A percentile compares a stretch with the other conserved stretches of the same genome.
Conservation (phyloP, 2,113 vertebrate genomes). For the Halichoeres trimaculatus region DNA sequence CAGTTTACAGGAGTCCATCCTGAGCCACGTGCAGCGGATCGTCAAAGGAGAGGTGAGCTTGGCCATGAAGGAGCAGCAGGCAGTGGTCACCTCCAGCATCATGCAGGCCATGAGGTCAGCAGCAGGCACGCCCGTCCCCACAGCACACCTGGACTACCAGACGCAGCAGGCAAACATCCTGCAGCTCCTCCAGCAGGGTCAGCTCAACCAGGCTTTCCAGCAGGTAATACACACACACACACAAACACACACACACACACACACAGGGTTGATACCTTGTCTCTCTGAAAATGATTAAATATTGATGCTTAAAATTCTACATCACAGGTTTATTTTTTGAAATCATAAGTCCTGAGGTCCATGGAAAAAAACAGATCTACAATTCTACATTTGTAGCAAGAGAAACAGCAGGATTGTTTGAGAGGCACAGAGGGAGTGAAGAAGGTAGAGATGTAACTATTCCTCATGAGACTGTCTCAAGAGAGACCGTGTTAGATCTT, state of each 20-base stretch:
- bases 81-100: slow-evolving; percentile 95
- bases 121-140: slow-evolving; percentile 92
- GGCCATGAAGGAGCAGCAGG: slow-evolving; percentile 98
- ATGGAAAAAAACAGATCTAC: too few relatives aligned
- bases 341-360: too few relatives aligned
- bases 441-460: too few relatives aligned
- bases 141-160: slow-evolving; percentile 94
- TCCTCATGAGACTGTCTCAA: too few relatives aligned
- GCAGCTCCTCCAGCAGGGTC: slow-evolving; percentile 95
- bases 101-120: slow-evolving; percentile 98
- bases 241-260: neutral
- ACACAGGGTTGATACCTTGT: neutral
- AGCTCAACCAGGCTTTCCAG: slow-evolving; percentile 98
- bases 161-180: slow-evolving; percentile 94
- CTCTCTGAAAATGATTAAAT: too few relatives aligned
- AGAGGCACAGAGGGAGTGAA: too few relatives aligned
- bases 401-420: too few relatives aligned
- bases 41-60: slow-evolving; percentile 96
- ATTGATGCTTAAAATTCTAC: too few relatives aligned
- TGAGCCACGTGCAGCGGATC: slow-evolving; percentile 94
- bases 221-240: slow-evolving; percentile 84
- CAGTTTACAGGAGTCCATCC: slow-evolving; percentile 96
- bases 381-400: too few relatives aligned
- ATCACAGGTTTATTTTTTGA: too few relatives aligned
- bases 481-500: too few relatives aligned